phyloP scores from a whole-genome alignment of 2,888 invertebrate species.

The Ypsolopha sequella region DNA sequence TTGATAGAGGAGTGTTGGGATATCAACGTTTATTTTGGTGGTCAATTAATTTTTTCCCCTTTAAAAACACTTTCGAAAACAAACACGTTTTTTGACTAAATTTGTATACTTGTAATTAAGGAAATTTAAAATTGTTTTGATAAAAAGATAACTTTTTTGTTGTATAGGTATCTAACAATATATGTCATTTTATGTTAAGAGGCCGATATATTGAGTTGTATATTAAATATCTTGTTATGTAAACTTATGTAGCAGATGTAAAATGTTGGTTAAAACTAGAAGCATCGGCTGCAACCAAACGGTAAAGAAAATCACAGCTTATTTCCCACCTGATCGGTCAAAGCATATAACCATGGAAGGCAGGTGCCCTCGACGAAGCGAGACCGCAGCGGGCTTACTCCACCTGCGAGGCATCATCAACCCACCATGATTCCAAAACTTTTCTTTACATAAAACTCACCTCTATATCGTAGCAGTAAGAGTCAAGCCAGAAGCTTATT shows the following conservation, averaged over 20 bases:
- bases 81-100: no score
- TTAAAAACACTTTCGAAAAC: no score
- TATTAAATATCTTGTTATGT: constrained; percentile 21
- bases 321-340: not conserved
- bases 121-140: no score
- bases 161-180: no score
- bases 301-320: not conserved
- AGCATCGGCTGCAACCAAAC: not conserved
- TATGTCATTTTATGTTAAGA: no score
- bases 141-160: no score
- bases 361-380: constrained; percentile 34
- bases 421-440: not conserved
- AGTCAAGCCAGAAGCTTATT: not conserved
- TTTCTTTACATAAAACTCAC: not conserved
- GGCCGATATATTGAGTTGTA: no score
- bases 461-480: not conserved
- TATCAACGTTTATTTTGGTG: no score
- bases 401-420: not conserved
- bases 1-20: no score
- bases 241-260: constrained; percentile 9
- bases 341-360: constrained; percentile 5
- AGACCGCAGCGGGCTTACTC: constrained; percentile 32
- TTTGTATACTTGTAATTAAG: no score
- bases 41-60: no score
- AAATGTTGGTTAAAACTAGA: not conserved